These are phyloP conservation scores for Heliconius congener DNA, from an alignment of 1,140 invertebrate species.

Conservation along the genomic window DNA sequence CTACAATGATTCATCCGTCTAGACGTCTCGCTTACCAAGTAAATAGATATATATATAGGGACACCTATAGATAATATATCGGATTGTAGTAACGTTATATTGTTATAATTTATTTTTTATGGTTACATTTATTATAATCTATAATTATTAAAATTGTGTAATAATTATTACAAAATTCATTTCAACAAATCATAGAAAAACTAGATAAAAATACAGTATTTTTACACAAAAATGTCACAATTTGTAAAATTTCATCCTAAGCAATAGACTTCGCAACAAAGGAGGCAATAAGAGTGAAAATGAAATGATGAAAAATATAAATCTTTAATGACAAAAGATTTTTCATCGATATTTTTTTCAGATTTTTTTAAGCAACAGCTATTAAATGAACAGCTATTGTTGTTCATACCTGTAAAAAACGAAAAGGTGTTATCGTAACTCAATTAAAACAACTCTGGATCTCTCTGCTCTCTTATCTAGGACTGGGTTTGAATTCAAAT, in stretches of 20 bases:
- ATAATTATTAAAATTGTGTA: too few relatives aligned
- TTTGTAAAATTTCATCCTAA: not conserved
- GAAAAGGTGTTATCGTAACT: too few relatives aligned
- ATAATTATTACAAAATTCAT: too few relatives aligned
- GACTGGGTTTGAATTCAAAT: too few relatives aligned
- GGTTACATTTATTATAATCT: not conserved
- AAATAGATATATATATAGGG: too few relatives aligned
- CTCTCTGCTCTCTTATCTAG: too few relatives aligned
- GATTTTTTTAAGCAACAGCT: not conserved
- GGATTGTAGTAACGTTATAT: too few relatives aligned
- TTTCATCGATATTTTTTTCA: not conserved
- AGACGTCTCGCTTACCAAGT: not conserved
- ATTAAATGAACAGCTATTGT: too few relatives aligned
- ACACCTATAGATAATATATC: too few relatives aligned
- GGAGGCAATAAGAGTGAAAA: not conserved
- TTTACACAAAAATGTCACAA: not conserved
- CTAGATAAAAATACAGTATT: not conserved
- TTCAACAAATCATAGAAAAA: not conserved
- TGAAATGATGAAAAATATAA: not conserved
- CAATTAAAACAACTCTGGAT: too few relatives aligned
- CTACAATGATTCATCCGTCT: slow-evolving; percentile 4
- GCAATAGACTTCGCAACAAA: not conserved
- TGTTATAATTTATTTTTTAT: not conserved
- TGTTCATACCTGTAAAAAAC: too few relatives aligned
- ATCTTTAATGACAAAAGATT: not conserved